Evolutionary conservation across 2,888 invertebrate genomes (phyloP), one percentile per base, ranked within the genome.

Genomic region (Eupithecia insigniata): DNA sequence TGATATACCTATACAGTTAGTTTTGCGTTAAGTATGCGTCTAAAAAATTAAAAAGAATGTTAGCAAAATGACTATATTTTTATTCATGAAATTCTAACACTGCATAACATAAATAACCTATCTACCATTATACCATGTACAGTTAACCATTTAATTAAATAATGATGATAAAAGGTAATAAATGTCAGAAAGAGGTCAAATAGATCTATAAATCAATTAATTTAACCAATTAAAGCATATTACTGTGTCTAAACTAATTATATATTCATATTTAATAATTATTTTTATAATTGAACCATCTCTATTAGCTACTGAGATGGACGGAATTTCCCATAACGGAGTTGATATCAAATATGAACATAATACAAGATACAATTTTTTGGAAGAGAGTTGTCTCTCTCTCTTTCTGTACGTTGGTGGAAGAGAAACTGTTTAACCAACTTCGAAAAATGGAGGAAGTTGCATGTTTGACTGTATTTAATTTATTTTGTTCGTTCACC

Each of bases 201-300:
- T 58, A 58, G 1, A 58, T 58, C 28, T 70, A 71, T 78, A 77
- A 76, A 78, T 79, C 78, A 77, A 75, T 74, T 75, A 65, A 74
- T 51, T 66, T 39, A 66, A 58, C 69, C 69, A 73, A 75, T 79
- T 70, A 77, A 71, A 70, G 43, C 34, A 70, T 58, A 71, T 69
- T 60, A 74, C 67, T 74, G 64, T 69, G 51, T 51, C 51, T 22
- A 51, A 51, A 67, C 69, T 73, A 66, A 76, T 76, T 72, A 74
- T 70, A 75, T 67, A 69, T 71, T 74, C 67, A 61, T 43, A 64
- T 66, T 36, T 67, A 69, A 71, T 76, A 74, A 79, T 78, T 74
- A 76, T 71, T 71, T 76, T 77, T 71, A 28, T 79, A 76, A 78
- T 79, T 78, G 76, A 76, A 70, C 64, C 61, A 60, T 51, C 51